phyloP scores from a whole-genome alignment of 2,113 vertebrate species.

The Pygoscelis antarcticus region DNA sequence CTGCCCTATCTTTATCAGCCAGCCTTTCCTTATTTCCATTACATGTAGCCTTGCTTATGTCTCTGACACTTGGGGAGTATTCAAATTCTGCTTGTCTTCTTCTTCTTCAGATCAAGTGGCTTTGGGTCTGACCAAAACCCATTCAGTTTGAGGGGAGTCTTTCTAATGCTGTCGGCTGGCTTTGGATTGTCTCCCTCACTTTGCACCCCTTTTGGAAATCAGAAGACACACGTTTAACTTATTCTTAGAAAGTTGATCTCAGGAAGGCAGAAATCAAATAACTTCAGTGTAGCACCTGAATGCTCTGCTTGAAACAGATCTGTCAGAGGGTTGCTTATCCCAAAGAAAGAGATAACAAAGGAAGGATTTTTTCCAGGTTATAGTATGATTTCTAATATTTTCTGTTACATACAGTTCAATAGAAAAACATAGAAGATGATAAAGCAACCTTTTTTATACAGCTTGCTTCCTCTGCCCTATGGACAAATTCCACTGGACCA shows the following conservation, averaged over 20 bases:
- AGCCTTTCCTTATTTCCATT: conserved; percentile 20
- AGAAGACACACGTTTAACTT: not conserved
- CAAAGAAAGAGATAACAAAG: not conserved
- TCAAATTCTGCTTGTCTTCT: not conserved
- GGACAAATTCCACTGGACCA: not conserved
- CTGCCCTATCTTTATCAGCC: not conserved
- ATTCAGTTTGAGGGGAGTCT: not conserved
- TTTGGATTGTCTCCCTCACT: not conserved
- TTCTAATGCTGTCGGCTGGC: not conserved
- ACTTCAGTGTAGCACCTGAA: not conserved
- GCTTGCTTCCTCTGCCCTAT: not conserved
- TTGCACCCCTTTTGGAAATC: not conserved
- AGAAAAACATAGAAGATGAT: not conserved
- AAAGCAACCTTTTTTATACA: not conserved
- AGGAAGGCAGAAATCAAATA: not conserved
- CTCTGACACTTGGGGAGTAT: not conserved
- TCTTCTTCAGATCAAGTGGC: not conserved
- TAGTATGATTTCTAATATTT: not conserved
- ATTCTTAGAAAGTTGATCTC: not conserved
- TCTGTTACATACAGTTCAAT: not conserved
- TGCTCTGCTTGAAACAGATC: not conserved
- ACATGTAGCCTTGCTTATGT: not conserved
- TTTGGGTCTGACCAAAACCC: not conserved
- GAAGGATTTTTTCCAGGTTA: not conserved
- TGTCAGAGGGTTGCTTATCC: not conserved